These are phyloP conservation scores for Anthopleura sola DNA, from an alignment of 64 coral and sea anemone species.

Conservation along the genomic window DNA sequence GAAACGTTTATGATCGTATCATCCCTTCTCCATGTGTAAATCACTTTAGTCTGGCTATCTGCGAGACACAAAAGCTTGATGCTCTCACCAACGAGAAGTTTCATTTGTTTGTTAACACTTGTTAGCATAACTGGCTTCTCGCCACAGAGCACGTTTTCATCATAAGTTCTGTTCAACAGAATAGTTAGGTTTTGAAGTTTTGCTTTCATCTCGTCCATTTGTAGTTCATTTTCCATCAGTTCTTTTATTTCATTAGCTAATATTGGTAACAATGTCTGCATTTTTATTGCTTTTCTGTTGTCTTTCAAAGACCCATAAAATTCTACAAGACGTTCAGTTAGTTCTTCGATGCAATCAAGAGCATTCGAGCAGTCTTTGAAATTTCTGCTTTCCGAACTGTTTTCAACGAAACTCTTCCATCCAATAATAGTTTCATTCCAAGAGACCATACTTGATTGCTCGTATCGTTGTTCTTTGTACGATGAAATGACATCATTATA, in stretches of 20 bases:
- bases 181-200: not conserved
- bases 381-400: not conserved
- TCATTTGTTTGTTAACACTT: not conserved
- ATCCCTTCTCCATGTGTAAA: constrained; percentile 30
- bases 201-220: not conserved
- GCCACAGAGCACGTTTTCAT: constrained; percentile 23
- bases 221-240: not conserved
- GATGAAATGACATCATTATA: not conserved
- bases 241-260: constrained; percentile 1
- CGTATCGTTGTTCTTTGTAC: not conserved
- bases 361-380: constrained; percentile 25
- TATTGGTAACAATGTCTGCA: not conserved
- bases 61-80: constrained; percentile 10
- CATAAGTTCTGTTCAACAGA: constrained; percentile 1
- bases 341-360: constrained; percentile 26
- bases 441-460: not conserved
- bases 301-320: constrained; percentile 2
- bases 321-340: constrained; percentile 17
- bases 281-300: constrained; percentile 2
- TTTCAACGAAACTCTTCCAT: constrained; percentile 36
- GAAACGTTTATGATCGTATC: not conserved
- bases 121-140: not conserved
- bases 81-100: constrained; percentile 1
- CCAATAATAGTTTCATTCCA: constrained; percentile 38
- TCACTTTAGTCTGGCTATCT: not conserved